A percentile compares a stretch with the other conserved stretches of the same genome.
These are phyloP conservation scores for Arrhopalites spinosus DNA, from an alignment of 2,888 invertebrate genomes.

Conservation along the genomic window DNA sequence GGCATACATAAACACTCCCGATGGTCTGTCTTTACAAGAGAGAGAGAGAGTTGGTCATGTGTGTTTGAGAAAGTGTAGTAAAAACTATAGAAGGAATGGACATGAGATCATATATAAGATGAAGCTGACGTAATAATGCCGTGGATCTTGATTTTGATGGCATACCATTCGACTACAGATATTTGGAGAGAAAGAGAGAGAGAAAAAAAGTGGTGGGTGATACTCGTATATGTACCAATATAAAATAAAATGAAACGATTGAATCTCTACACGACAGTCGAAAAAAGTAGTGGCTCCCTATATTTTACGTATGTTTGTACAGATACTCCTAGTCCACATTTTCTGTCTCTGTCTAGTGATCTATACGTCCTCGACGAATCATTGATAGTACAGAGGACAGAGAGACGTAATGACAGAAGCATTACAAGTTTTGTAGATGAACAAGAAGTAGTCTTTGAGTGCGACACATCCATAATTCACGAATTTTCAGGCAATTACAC, in stretches of 20 bases:
- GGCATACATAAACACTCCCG: background rate
- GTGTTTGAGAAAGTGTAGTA: slow-evolving; percentile 6
- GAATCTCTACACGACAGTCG: slow-evolving; percentile 31
- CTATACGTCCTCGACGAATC: background rate
- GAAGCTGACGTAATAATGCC: slow-evolving; percentile 29
- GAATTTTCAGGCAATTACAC: slow-evolving; percentile 40
- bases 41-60: background rate
- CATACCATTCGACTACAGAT: slow-evolving; percentile 1
- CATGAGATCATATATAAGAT: slow-evolving; percentile 31
- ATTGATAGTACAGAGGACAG: background rate
- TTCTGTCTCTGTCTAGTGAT: background rate
- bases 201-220: background rate
- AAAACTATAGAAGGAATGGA: slow-evolving; percentile 19
- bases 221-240: no score
- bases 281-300: slow-evolving; percentile 22
- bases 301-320: slow-evolving; percentile 20
- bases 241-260: slow-evolving; percentile 35
- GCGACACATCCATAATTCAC: slow-evolving; percentile 39
- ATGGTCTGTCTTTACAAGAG: slow-evolving; percentile 1
- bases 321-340: background rate
- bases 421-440: slow-evolving; percentile 26
- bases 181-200: no score
- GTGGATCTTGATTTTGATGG: slow-evolving; percentile 32
- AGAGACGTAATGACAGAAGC: slow-evolving; percentile 19
- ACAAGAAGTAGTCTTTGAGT: slow-evolving; percentile 21